phyloP scores from a whole-genome alignment of 1,140 invertebrate genomes.

The Bicyclus anynana region DNA sequence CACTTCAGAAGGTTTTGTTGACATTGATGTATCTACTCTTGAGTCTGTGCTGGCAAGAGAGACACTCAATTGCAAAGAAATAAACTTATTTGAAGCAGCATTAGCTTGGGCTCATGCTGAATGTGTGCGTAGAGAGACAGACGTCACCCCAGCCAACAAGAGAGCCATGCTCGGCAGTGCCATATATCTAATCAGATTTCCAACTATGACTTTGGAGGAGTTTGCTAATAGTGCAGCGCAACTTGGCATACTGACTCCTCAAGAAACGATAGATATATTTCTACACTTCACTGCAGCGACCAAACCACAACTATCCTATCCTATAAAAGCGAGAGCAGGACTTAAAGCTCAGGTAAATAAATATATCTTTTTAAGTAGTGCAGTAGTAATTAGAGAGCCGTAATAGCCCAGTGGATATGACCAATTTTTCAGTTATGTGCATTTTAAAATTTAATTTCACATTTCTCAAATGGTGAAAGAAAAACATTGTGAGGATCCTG shows the following conservation, averaged over 20 bases:
- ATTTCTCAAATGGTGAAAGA: too few species aligned
- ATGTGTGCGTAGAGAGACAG: slow-evolving; percentile 87
- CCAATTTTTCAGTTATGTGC: too few species aligned
- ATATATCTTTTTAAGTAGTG: neutral
- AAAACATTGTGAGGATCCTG: too few species aligned
- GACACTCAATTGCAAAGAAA: slow-evolving; percentile 94
- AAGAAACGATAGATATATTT: slow-evolving; percentile 96
- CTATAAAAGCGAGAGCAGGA: slow-evolving; percentile 88
- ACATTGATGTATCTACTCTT: slow-evolving; percentile 93
- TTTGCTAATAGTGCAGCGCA: slow-evolving; percentile 95
- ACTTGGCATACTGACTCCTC: slow-evolving; percentile 90
- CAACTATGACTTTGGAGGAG: slow-evolving; percentile 93
- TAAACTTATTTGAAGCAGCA: slow-evolving; percentile 92
- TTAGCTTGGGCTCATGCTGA: slow-evolving; percentile 92
- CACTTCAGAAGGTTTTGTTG: slow-evolving; percentile 94
- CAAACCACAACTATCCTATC: slow-evolving; percentile 90
- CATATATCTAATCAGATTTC: slow-evolving; percentile 91
- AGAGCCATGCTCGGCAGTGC: slow-evolving; percentile 86
- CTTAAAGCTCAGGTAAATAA: slow-evolving; percentile 89
- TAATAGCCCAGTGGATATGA: too few species aligned
- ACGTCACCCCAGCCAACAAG: slow-evolving; percentile 84
- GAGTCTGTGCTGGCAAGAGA: slow-evolving; percentile 92
- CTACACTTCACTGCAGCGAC: slow-evolving; percentile 90
- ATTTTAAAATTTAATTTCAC: too few species aligned
- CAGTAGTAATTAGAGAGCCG: neutral